Percentiles rank a stretch among this genome's conserved stretches.
Evolutionary conservation across 2,113 vertebrate genomes (phyloP).

Genomic region (Daubentonia madagascariensis): DNA sequence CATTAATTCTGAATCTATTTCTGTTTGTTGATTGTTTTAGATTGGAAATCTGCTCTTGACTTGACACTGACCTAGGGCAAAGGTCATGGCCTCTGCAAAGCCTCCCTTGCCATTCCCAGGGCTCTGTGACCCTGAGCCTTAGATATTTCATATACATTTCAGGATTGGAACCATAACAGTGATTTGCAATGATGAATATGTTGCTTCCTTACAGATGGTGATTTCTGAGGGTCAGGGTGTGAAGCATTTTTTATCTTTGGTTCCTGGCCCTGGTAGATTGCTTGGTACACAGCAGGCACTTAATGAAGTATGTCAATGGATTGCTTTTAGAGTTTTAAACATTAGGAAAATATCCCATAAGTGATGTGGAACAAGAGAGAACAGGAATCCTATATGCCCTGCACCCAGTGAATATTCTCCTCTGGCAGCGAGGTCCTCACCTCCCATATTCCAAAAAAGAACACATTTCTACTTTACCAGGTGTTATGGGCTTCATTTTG

Average conservation of each 20-base stretch:
- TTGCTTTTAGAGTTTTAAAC: neutral
- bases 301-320: neutral
- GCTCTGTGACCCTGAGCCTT: neutral
- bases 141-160: neutral
- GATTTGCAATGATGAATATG: neutral
- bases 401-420: neutral
- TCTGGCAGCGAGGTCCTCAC: neutral
- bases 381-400: neutral
- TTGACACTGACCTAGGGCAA: neutral
- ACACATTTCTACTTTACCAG: neutral
- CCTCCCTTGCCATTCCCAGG: neutral
- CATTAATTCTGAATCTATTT: neutral
- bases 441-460: neutral
- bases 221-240: neutral
- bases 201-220: neutral
- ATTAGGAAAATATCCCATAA: neutral
- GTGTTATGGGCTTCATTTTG: neutral
- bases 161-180: neutral
- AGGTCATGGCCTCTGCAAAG: neutral
- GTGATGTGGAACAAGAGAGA: neutral
- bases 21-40: neutral
- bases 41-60: neutral
- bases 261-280: neutral
- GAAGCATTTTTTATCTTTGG: neutral
- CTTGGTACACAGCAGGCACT: neutral